Evolutionary conservation across 92 coral and sea anemone species (phyloP).

Genomic region (Zoanthus sociatus): DNA sequence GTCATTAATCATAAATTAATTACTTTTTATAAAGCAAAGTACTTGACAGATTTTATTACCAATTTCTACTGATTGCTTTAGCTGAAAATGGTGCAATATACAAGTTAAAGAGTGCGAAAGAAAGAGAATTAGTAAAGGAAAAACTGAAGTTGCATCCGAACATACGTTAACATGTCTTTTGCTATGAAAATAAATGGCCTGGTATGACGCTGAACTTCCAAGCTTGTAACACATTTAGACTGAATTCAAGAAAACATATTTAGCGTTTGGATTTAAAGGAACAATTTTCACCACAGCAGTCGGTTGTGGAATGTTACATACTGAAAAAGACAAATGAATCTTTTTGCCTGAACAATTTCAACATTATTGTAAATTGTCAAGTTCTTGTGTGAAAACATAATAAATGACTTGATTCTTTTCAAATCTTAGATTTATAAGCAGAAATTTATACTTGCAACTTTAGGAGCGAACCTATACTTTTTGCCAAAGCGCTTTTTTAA

Average conservation of each 20-base stretch:
- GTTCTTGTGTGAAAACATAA: constrained; percentile 13
- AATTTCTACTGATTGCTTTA: no score
- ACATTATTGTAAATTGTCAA: constrained; percentile 16
- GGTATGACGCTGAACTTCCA: no score
- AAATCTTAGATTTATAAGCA: neutral
- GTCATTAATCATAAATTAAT: no score
- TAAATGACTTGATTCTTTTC: constrained; percentile 1
- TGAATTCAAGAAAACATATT: no score
- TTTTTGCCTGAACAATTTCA: constrained; percentile 9
- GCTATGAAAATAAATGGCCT: no score
- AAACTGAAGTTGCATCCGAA: no score
- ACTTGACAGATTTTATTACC: no score
- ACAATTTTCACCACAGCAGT: neutral
- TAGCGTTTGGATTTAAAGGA: neutral
- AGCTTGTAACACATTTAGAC: neutral
- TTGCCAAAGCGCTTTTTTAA: neutral
- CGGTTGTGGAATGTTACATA: neutral
- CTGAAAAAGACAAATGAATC: constrained; percentile 11
- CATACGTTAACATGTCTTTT: no score
- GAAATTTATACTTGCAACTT: neutral
- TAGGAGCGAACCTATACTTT: neutral
- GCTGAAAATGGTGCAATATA: no score
- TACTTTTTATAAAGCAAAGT: no score
- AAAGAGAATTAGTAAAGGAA: no score
- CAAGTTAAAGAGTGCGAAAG: no score